These are phyloP conservation scores for Drosophila longiperda DNA, from an alignment of 2,888 invertebrate genomes.

Conservation along the genomic window DNA sequence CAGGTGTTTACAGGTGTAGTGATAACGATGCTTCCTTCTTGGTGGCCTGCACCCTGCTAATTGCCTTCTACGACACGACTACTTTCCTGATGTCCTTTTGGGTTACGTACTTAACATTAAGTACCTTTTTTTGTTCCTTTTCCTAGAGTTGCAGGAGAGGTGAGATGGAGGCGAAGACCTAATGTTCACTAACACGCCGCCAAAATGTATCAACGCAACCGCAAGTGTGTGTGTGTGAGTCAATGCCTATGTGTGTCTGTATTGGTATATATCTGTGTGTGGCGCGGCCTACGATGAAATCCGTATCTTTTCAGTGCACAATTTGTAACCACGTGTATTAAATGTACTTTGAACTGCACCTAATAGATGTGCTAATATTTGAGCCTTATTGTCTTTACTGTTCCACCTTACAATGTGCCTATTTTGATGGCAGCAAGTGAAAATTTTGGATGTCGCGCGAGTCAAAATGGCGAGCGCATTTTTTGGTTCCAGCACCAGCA, in stretches of 20 bases:
- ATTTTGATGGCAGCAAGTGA: conserved; percentile 52
- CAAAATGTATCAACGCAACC: conserved; percentile 39
- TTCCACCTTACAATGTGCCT: conserved; percentile 25
- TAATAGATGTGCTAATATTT: conserved; percentile 18
- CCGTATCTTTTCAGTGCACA: conserved; percentile 54
- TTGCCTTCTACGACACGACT: conserved; percentile 17
- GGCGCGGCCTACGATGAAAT: conserved; percentile 54
- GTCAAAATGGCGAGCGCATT: conserved; percentile 84
- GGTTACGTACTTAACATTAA: background rate
- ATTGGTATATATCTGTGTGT: conserved; percentile 46
- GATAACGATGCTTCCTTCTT: conserved; percentile 22
- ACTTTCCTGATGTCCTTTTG: conserved; percentile 7
- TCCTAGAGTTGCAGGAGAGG: background rate
- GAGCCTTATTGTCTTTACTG: conserved; percentile 20
- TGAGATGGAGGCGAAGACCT: conserved; percentile 2
- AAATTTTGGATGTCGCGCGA: conserved; percentile 70
- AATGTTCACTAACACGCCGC: conserved; percentile 51
- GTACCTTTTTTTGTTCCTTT: conserved; percentile 10
- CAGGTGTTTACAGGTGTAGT: conserved; percentile 50
- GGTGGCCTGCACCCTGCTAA: conserved; percentile 56
- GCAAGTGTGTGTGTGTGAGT: conserved; percentile 40
- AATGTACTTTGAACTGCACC: conserved; percentile 39
- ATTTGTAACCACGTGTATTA: conserved; percentile 65
- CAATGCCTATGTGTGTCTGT: conserved; percentile 25
- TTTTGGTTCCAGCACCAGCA: conserved; percentile 79